Evolutionary conservation across 2,888 invertebrate species (phyloP).

Genomic region (Anaspis maculata): DNA sequence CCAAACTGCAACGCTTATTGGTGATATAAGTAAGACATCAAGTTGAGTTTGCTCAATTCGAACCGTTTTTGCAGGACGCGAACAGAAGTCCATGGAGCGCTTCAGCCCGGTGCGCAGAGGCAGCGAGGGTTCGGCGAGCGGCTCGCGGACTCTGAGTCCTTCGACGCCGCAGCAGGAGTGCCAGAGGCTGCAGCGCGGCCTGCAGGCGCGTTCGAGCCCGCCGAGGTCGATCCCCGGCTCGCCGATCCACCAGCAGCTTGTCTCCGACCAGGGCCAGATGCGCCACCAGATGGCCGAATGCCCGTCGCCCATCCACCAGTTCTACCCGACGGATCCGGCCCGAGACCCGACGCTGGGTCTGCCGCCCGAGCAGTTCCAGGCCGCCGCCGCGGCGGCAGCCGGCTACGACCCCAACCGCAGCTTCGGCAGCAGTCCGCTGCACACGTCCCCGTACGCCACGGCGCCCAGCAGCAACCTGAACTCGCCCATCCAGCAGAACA

Average conservation of each 20-base stretch:
- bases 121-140: constrained; percentile 59
- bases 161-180: constrained; percentile 69
- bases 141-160: constrained; percentile 49
- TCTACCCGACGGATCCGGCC: constrained; percentile 31
- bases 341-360: constrained; percentile 28
- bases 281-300: constrained; percentile 35
- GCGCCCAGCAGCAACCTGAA: no score
- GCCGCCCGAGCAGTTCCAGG: constrained; percentile 22
- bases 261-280: constrained; percentile 24
- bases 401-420: constrained; percentile 24
- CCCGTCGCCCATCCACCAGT: constrained; percentile 57
- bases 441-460: constrained; percentile 30
- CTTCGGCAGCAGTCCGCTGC: constrained; percentile 23
- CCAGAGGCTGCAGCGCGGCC: constrained; percentile 59
- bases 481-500: constrained; percentile 30
- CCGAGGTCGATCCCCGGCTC: constrained; percentile 56
- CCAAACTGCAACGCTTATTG: no score
- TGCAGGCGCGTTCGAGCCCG: constrained; percentile 43
- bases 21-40: no score
- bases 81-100: constrained; percentile 50
- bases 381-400: no score
- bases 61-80: not conserved
- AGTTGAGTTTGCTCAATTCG: no score
- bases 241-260: constrained; percentile 49
- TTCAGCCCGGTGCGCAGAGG: constrained; percentile 89